Evolutionary conservation across 2,113 vertebrate genomes (phyloP).

Genomic region (Urocynchramus pylzowi): DNA sequence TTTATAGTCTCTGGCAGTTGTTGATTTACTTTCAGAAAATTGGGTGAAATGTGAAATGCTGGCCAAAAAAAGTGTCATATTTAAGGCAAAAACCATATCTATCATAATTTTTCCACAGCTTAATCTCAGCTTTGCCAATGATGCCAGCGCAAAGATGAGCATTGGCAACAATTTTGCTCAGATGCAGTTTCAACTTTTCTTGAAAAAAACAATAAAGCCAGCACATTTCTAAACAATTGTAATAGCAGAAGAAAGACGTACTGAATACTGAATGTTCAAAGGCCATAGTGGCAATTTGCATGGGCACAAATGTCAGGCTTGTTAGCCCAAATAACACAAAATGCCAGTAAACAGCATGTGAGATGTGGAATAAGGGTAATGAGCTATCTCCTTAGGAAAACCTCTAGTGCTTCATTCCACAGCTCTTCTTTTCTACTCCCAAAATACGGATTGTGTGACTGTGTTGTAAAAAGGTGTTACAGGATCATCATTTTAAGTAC

Average conservation of each 20-base stretch:
- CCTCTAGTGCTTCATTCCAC: neutral
- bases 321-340: neutral
- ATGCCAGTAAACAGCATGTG: neutral
- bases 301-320: neutral
- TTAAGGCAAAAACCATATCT: neutral
- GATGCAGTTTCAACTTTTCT: neutral
- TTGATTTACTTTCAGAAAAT: neutral
- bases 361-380: neutral
- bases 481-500: neutral
- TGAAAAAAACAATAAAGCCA: neutral
- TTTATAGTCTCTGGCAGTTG: neutral
- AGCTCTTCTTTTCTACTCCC: neutral
- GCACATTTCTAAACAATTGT: neutral
- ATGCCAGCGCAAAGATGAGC: neutral
- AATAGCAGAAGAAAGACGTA: neutral
- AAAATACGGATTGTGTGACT: neutral
- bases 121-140: neutral
- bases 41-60: neutral
- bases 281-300: neutral
- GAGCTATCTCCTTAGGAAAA: neutral
- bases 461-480: neutral
- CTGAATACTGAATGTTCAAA: neutral
- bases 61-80: neutral
- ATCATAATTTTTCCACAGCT: neutral
- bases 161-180: neutral